These are phyloP conservation scores for Acanthaster planci DNA, from an alignment of 35 echinoderm and acorn worm species.

Conservation along the genomic window DNA sequence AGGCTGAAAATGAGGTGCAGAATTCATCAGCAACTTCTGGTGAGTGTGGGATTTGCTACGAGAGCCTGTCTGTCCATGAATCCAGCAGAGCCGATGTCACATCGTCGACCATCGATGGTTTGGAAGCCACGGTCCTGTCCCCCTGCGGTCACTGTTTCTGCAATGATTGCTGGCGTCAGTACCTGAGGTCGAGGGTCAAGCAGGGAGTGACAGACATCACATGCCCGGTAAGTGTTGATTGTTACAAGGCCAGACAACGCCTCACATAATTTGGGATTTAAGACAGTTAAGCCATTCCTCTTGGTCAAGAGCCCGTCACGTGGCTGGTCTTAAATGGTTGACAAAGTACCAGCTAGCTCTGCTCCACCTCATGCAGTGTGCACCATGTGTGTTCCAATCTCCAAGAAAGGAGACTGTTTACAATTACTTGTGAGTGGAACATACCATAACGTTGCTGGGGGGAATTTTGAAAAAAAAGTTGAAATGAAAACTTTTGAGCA, in stretches of 20 bases:
- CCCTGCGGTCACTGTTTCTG: slow-evolving; percentile 89
- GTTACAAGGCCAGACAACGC: neutral
- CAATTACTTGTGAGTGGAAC: too few species aligned
- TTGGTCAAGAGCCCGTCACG: neutral
- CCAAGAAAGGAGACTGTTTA: too few species aligned
- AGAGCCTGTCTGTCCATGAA: slow-evolving; percentile 20
- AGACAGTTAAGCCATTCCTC: neutral
- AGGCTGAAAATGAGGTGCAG: too few species aligned
- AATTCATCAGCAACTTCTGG: neutral
- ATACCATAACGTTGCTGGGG: too few species aligned
- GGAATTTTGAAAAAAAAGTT: too few species aligned
- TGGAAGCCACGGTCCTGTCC: slow-evolving; percentile 47
- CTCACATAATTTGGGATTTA: neutral
- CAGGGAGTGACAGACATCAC: slow-evolving; percentile 77
- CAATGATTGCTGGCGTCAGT: slow-evolving; percentile 73
- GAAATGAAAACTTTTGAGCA: too few species aligned
- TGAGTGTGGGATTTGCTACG: slow-evolving; percentile 78
- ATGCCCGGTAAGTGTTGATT: slow-evolving; percentile 88
- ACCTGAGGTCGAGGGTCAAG: slow-evolving; percentile 70
- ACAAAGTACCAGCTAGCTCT: too few species aligned
- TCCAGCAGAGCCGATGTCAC: neutral
- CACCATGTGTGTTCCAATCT: too few species aligned
- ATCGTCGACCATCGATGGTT: neutral
- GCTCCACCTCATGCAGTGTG: too few species aligned
- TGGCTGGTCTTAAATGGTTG: too few species aligned